Evolutionary conservation across 35 echinoderm and acorn worm genomes (phyloP), one percentile per base, ranked within the genome.

Genomic region (Amphiura filiformis): DNA sequence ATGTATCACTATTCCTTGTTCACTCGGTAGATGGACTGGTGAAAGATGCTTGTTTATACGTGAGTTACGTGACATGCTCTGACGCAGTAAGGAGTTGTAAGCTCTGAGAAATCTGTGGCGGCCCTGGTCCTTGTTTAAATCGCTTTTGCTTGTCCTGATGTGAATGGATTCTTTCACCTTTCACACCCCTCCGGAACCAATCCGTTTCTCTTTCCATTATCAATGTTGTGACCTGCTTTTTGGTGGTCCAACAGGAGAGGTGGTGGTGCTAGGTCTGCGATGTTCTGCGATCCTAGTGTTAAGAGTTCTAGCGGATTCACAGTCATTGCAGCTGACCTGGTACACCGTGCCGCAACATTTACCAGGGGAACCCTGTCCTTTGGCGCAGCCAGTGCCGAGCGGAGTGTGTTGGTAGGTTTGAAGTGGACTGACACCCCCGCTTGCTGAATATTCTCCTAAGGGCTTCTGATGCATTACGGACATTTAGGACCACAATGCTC

Each of bases 141-240:
- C 26, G 28, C 61, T 70, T 3, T n/a, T 18, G 26, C 26, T 5
- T 26, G 26, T 70, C 61, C 61, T 70, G 61, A 70, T 70, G 61
- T 3, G 26, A 9, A 70, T 70, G 61, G 61, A 18, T 23, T 70
- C 61, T 4, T 70, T 18, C 2, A 70, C 61, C 61, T 4, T 70
- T 18, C 2, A 70, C 61, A n/a, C 61, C 61, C 28, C 61, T 70
- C 17, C 61, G 61, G 26, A 70, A 70, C 61, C 61, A 70, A 70
- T 70, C 61, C 26, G 61, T 70, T 70, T 70, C 61, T n/a, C 28
- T 70, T 70, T 23, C 61, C 61, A 70, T n/a, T n/a, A 70, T 70
- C 61, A 26, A 70, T 70, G 15, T n/a, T 30, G 26, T 70, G 61
- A 26, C 61, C 61, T 70, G 61, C 28, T 52, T 70, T 70, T 18